A percentile compares a stretch with the other conserved stretches of the same genome.
Evolutionary conservation across 1,140 invertebrate genomes (phyloP).

Genomic region (Diuraphis noxia): DNA sequence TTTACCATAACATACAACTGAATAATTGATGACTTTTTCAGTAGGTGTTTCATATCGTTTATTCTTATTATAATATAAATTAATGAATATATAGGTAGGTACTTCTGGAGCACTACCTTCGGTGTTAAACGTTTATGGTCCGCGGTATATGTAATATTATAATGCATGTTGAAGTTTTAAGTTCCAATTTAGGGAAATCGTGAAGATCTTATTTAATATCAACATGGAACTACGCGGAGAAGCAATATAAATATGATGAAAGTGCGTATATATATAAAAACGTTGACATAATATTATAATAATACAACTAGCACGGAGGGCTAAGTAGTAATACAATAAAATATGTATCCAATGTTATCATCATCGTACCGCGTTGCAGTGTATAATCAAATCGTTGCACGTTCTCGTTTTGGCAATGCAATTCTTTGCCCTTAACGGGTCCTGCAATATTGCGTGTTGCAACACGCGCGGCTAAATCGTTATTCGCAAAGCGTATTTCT

Average conservation of each 20-base stretch:
- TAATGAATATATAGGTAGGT: too few relatives aligned
- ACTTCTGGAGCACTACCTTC: neutral
- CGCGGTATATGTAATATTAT: neutral
- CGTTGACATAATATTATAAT: neutral
- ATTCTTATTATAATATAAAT: neutral
- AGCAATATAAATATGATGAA: neutral
- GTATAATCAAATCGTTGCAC: neutral
- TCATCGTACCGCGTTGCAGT: neutral
- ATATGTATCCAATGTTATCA: neutral
- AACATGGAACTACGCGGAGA: too few relatives aligned
- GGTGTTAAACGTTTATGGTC: neutral
- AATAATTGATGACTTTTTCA: neutral
- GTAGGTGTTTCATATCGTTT: neutral
- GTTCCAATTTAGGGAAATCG: neutral
- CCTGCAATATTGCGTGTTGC: neutral
- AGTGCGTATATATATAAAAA: neutral
- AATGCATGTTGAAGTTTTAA: neutral
- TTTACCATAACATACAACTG: neutral
- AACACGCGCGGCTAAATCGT: neutral
- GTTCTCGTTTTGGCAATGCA: constrained; percentile 13
- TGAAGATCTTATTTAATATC: neutral
- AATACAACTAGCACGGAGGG: too few relatives aligned
- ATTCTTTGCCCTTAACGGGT: neutral
- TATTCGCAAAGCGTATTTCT: neutral
- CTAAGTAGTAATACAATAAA: too few relatives aligned